Base-by-base conservation (phyloP, 2,888 invertebrate genomes). In the Emmelina monodactyla region DNA sequence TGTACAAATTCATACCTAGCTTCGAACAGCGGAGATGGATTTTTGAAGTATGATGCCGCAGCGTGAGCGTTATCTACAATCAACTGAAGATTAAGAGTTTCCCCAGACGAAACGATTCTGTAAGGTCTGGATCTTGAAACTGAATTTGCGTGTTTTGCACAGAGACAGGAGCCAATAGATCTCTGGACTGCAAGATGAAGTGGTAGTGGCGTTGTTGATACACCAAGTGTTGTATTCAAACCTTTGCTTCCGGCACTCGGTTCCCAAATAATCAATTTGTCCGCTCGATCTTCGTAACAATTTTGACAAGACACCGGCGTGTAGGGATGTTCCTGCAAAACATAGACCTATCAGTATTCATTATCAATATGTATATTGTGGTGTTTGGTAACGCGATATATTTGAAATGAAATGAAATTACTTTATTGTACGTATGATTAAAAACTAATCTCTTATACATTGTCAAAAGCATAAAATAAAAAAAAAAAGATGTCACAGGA, bases 1-100 rank as follows among this genome's bases (percentile, higher is more conserved):
- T 94, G 94, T 1, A 93, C 91, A 55, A 94, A 94, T 58, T 93
- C 92, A 58, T 92, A 95, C 3, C 85, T 84, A 0, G 94, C 94
- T 62, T 92, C 89, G 56, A 94, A 94, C 3, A 94, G 78, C 0
- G 94, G 89, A 22, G 86, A 85, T 2, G 88, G 85, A 53, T 92
- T 91, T 61, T 94, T 94, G 70, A 94, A 94, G 63, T 94, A 94
- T 34, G 90, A 92, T 0, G 89, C 84, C 1, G 93, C 91, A 2
- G 93, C 91, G 53, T 93, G 92, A 10, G 89, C 88, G 10, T 89
- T 89, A 52, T 94, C 93, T 0, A 94, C 87, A 28, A 91, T 86
- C 46, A 94, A 80, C 54, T 91, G 90, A 10, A 94, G 82, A 50
- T 92, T 91, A 34, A 94, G 76, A 35, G 88, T 87, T 57, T 92